Conservation (phyloP, 2,113 vertebrate species). For the Podocnemis expansa region DNA sequence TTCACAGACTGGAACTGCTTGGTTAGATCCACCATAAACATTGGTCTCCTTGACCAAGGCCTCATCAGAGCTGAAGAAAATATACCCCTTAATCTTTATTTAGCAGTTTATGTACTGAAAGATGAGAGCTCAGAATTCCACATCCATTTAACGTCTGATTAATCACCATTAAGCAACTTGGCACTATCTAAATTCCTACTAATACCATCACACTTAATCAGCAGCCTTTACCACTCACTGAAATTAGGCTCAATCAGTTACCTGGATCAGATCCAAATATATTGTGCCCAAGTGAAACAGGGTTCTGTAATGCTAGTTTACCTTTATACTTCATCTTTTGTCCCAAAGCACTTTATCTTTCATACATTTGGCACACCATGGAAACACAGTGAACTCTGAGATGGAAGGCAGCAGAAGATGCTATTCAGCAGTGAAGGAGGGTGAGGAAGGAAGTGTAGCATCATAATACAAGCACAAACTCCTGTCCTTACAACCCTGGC, state of each 20-base stretch:
- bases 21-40: neutral
- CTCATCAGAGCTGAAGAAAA: conserved; percentile 5
- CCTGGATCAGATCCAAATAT: conserved; percentile 6
- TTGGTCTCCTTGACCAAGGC: neutral
- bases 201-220: conserved; percentile 43
- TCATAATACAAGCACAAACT: neutral
- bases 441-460: neutral
- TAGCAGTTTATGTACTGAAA: conserved; percentile 30
- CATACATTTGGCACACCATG: neutral
- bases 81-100: conserved; percentile 22
- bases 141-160: conserved; percentile 63
- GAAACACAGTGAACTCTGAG: neutral
- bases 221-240: conserved; percentile 26
- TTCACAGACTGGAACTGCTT: neutral
- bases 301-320: neutral
- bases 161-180: conserved; percentile 30
- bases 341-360: neutral
- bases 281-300: neutral
- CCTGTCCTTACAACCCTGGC: neutral
- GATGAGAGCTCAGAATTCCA: conserved; percentile 42
- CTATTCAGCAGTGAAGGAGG: neutral
- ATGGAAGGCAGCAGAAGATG: neutral
- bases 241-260: neutral
- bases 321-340: conserved; percentile 14
- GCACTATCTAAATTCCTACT: conserved; percentile 21